Conservation (phyloP, 2,113 vertebrate species). For the Peromyscus leucopus region DNA sequence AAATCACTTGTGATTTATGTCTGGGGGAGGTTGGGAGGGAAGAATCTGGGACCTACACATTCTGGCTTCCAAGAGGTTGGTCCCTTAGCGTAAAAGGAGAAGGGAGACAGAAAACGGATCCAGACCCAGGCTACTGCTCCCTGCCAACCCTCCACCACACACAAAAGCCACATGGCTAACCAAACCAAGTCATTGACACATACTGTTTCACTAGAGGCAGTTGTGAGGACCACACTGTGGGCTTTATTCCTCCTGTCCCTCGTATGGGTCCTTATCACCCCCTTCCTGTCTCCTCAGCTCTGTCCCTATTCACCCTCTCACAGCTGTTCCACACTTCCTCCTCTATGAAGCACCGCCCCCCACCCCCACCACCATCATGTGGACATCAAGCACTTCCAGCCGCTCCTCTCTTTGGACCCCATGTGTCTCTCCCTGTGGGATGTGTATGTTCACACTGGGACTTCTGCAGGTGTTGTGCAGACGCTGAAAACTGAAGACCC, state of each 20-base stretch:
- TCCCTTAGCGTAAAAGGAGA: conserved; percentile 36
- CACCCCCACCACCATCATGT: not conserved
- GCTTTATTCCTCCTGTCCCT: not conserved
- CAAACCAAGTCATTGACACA: not conserved
- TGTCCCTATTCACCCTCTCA: not conserved
- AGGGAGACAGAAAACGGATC: not conserved
- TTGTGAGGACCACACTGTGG: not conserved
- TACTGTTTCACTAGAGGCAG: not conserved
- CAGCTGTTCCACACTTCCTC: not conserved
- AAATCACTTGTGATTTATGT: conserved; percentile 84
- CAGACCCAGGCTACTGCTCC: not conserved
- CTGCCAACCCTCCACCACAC: not conserved
- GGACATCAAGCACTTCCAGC: not conserved
- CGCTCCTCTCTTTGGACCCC: not conserved
- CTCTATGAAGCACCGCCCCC: not conserved
- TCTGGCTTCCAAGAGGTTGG: conserved; percentile 49
- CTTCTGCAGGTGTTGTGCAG: not conserved
- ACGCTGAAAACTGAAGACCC: not conserved
- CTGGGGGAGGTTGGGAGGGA: conserved; percentile 65
- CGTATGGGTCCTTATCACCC: not conserved
- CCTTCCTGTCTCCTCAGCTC: not conserved
- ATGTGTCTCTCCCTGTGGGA: not conserved
- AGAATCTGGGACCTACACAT: conserved; percentile 73
- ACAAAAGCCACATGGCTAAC: not conserved
- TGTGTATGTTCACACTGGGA: not conserved